Conservation (phyloP, 2,888 invertebrate species). For the Gymnocheta viridis region DNA sequence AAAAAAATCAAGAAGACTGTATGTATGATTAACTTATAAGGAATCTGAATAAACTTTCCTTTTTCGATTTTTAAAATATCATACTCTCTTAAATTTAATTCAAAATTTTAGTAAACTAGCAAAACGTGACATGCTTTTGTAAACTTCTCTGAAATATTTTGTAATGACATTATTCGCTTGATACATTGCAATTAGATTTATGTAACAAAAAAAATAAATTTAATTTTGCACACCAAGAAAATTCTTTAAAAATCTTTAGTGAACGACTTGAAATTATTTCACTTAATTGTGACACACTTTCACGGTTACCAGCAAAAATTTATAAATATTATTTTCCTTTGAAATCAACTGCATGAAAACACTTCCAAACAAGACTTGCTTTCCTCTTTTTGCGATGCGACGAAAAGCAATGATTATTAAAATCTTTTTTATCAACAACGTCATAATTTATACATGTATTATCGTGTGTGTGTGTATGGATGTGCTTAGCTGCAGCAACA, state of each 20-base stretch:
- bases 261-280: constrained; percentile 40
- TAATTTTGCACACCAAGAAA: not conserved
- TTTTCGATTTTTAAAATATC: too few relatives aligned
- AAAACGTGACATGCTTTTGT: too few relatives aligned
- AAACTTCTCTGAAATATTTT: too few relatives aligned
- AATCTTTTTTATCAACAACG: constrained; percentile 62
- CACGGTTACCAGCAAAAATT: not conserved
- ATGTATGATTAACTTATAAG: too few relatives aligned
- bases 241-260: not conserved
- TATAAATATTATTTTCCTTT: constrained; percentile 33
- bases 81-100: too few relatives aligned
- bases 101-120: too few relatives aligned
- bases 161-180: too few relatives aligned
- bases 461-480: not conserved
- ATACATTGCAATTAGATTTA: not conserved
- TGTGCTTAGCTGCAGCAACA: constrained; percentile 18
- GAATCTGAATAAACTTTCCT: too few relatives aligned
- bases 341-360: constrained; percentile 49
- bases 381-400: not conserved
- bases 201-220: not conserved
- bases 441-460: constrained; percentile 62
- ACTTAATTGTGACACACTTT: constrained; percentile 23
- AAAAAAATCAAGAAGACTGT: too few relatives aligned
- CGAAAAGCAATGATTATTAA: constrained; percentile 66
- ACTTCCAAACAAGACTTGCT: constrained; percentile 17